Conservation (phyloP, 2,888 invertebrate species). For the Macrostomum cliftonense region DNA sequence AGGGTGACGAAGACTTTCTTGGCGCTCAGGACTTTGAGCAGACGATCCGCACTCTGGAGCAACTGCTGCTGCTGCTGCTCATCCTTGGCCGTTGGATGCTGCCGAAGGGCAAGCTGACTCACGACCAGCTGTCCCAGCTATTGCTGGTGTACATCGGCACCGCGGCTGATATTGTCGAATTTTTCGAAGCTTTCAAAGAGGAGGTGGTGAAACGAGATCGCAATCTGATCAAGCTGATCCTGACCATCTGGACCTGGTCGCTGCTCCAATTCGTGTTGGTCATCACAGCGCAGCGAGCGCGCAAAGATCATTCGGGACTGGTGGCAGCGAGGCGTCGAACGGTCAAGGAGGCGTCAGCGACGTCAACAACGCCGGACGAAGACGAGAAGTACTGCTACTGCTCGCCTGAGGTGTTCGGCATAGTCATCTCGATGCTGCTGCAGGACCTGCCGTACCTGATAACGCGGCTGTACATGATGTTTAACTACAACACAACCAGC, state of each 20-base stretch:
- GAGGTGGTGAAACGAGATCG: slow-evolving; percentile 45
- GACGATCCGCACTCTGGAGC: slow-evolving; percentile 70
- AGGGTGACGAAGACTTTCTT: no score
- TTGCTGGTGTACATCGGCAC: slow-evolving; percentile 63
- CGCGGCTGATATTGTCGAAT: slow-evolving; percentile 84
- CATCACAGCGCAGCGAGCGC: slow-evolving; percentile 54
- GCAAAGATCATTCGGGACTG: slow-evolving; percentile 28
- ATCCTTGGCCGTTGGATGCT: slow-evolving; percentile 77
- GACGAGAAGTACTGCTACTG: slow-evolving; percentile 48
- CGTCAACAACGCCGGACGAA: no score
- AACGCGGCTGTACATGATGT: slow-evolving; percentile 60
- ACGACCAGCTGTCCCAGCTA: slow-evolving; percentile 76
- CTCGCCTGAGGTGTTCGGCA: slow-evolving; percentile 63
- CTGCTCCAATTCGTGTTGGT: slow-evolving; percentile 82
- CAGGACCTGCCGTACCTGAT: slow-evolving; percentile 68
- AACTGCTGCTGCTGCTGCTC: slow-evolving; percentile 67
- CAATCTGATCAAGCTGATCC: slow-evolving; percentile 59
- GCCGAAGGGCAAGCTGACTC: slow-evolving; percentile 73
- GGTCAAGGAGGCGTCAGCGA: slow-evolving; percentile 4
- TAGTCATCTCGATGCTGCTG: slow-evolving; percentile 64
- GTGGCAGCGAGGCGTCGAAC: slow-evolving; percentile 2
- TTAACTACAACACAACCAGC: slow-evolving; percentile 67
- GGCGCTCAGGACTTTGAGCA: slow-evolving; percentile 45
- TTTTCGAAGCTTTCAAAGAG: slow-evolving; percentile 72
- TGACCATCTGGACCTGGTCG: slow-evolving; percentile 78